Conservation (phyloP, 2,797 vertebrate species). For the Galaxias olidus region DNA sequence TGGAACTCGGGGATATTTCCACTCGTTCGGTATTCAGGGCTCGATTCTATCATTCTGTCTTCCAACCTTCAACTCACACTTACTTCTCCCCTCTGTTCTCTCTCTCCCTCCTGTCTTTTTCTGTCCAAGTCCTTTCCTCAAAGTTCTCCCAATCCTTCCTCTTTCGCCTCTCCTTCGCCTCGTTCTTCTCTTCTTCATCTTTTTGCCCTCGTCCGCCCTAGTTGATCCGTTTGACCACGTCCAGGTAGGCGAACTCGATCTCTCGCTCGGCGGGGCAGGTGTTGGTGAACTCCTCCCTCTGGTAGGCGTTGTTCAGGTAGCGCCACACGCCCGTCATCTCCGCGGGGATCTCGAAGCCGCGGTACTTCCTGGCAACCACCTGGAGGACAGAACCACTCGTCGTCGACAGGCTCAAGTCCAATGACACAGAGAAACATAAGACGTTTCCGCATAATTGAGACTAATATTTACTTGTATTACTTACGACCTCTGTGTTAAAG, state of each 20-base stretch:
- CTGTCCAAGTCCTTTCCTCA: neutral
- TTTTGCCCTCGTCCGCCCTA: conserved; percentile 26
- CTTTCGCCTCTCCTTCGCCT: neutral
- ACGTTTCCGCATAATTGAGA: no score
- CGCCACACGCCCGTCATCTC: conserved; percentile 90
- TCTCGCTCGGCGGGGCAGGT: conserved; percentile 91
- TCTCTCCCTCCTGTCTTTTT: neutral
- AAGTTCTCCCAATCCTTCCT: neutral
- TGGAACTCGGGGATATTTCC: neutral
- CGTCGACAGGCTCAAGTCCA: no score
- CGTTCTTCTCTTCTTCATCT: neutral
- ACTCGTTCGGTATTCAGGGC: no score
- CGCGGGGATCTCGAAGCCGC: conserved; percentile 87
- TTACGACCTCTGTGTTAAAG: no score
- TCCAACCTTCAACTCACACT: neutral
- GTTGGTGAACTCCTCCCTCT: conserved; percentile 89
- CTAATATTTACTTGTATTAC: no score
- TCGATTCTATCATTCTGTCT: no score
- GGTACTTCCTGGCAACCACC: conserved; percentile 91
- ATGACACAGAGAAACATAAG: no score
- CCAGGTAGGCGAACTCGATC: conserved; percentile 81
- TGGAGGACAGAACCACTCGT: conserved; percentile 42
- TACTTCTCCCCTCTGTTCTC: neutral
- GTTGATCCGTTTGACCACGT: conserved; percentile 73
- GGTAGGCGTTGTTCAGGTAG: conserved; percentile 86